Conservation (phyloP, 2,113 vertebrate genomes). For the Notechis scutatus region DNA sequence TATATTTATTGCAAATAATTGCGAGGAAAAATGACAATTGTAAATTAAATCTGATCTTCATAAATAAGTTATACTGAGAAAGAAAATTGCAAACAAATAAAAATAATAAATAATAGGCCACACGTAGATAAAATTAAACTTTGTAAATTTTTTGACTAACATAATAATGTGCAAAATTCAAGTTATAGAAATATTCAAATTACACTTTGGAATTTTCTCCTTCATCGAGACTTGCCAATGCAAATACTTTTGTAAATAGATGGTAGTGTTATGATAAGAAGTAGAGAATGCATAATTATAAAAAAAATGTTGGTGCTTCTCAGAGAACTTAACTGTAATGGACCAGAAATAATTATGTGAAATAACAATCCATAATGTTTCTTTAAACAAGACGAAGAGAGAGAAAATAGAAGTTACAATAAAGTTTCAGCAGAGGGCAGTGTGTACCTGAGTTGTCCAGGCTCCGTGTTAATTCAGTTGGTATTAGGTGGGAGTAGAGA, state of each 20-base stretch:
- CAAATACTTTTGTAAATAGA: not conserved
- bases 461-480: not conserved
- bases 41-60: not conserved
- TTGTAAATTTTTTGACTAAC: not conserved
- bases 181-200: not conserved
- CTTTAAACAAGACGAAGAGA: not conserved
- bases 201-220: not conserved
- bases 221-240: not conserved
- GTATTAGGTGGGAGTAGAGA: not conserved
- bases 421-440: not conserved
- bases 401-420: not conserved
- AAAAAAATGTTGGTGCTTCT: not conserved
- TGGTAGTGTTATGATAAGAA: not conserved
- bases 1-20: not conserved
- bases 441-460: not conserved
- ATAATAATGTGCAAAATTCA: not conserved
- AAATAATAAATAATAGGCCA: not conserved
- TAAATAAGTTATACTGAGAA: constrained; percentile 9
- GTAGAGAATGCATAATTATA: not conserved
- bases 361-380: not conserved
- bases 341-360: not conserved
- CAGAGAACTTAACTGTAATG: not conserved
- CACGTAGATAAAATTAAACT: not conserved
- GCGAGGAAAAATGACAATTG: not conserved
- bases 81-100: not conserved